Conservation (phyloP, 2,888 invertebrate genomes). For the Plebejus anna region DNA sequence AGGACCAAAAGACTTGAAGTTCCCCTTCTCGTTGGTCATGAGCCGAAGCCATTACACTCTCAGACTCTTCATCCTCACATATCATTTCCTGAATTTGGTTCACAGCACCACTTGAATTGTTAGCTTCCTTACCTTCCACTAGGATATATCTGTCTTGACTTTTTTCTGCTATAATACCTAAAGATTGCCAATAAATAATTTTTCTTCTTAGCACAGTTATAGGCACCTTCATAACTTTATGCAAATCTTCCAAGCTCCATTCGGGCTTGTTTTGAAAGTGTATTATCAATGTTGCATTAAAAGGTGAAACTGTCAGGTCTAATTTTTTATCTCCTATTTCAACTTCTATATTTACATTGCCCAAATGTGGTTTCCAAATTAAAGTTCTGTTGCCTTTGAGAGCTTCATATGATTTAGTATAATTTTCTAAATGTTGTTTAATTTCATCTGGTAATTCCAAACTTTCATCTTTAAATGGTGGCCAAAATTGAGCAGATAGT, state of each 20-base stretch:
- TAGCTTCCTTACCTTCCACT: constrained; percentile 82
- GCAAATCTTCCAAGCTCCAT: constrained; percentile 93
- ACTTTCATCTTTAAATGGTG: constrained; percentile 96
- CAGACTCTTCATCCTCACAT: constrained; percentile 93
- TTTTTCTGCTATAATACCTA: constrained; percentile 90
- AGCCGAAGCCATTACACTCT: constrained; percentile 96
- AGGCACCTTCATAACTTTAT: constrained; percentile 92
- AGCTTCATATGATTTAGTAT: constrained; percentile 94
- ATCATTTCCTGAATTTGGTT: constrained; percentile 82
- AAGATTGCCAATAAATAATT: constrained; percentile 96
- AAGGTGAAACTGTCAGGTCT: constrained; percentile 92
- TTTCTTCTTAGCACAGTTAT: constrained; percentile 90
- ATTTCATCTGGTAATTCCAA: constrained; percentile 91
- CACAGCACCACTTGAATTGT: constrained; percentile 76
- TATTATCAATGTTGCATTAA: constrained; percentile 96
- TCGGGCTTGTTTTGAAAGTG: constrained; percentile 93
- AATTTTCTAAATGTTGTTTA: constrained; percentile 89
- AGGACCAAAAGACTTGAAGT: constrained; percentile 96
- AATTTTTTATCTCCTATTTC: constrained; percentile 90
- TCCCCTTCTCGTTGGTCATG: constrained; percentile 97
- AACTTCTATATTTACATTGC: constrained; percentile 93
- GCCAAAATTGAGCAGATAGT: constrained; percentile 99
- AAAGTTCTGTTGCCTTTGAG: constrained; percentile 95
- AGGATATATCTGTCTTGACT: constrained; percentile 86
- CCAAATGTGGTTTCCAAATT: constrained; percentile 96